Base-by-base conservation (phyloP, 2,888 invertebrate species). In the Cephus nigrinus region DNA sequence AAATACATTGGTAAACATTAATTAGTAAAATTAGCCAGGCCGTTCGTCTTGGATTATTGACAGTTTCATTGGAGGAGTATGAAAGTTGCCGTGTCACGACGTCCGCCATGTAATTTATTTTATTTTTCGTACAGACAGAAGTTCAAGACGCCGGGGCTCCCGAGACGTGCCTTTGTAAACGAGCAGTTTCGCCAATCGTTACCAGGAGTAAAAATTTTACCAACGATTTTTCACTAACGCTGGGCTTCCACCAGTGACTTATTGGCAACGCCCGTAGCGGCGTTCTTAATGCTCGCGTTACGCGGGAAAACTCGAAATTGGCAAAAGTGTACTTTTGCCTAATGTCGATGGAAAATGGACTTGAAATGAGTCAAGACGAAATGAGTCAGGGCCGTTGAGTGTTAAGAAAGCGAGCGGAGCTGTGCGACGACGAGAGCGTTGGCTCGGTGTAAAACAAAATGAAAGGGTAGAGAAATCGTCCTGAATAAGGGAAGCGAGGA, bases 21-120 rank as follows among this genome's bases (percentile, higher is more conserved):
- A 86, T 86, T 86, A 86, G 82, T 77, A 81, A 85, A 85, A 85
- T 84, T 85, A 81, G 78, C 74, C 73, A 79, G 55, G 80, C 80
- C 76, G 83, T 84, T 79, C 81, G 78, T 82, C 83, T 82, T 82
- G 73, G 77, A 75, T 81, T 76, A 86, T 85, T 82, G 85, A 80
- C 86, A 86, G 83, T 79, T 79, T 75, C 71, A 75, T 81, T 83
- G 74, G 85, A 55, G 55, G 0, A 55, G 23, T 9, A 55, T 0
- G 9, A 55, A 55, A 55, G 55, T 23, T 23, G 55, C 55, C 55
- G 23, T 15, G 23, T 55, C 55, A 55, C 23, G 23, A 9, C 23
- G 2, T 0, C 9, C 55, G 55, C 5, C 55, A 55, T 23, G 55
- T 9, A 55, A 55, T 55, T 55, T 55, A 55, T 55, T 55, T 23